A percentile compares a stretch with the other conserved stretches of the same genome.
Conservation (phyloP, 2,888 invertebrate species). For the Eudasyphora cyanicolor region DNA sequence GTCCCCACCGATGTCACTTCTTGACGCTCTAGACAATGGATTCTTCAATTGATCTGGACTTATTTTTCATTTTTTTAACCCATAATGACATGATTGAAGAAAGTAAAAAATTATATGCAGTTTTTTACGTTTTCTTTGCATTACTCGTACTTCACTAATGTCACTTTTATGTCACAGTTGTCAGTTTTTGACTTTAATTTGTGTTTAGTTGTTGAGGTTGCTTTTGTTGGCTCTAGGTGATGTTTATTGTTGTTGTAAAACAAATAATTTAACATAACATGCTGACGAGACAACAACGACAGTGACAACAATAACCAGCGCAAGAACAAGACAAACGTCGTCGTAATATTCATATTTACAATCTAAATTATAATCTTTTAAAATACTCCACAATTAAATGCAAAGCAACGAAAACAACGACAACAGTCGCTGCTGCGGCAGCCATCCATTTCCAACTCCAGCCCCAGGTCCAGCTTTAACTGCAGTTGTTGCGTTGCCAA, state of each 20-base stretch:
- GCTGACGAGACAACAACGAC: constrained; percentile 23
- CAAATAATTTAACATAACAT: constrained; percentile 33
- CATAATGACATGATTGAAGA: too few species aligned
- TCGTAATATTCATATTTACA: constrained; percentile 37
- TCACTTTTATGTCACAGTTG: neutral
- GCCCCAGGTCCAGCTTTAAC: too few species aligned
- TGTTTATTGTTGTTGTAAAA: constrained; percentile 17
- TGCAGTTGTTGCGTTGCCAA: neutral
- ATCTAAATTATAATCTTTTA: constrained; percentile 36
- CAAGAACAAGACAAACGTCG: constrained; percentile 23
- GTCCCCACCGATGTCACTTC: too few species aligned
- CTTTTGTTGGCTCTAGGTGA: neutral
- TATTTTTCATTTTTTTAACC: too few species aligned
- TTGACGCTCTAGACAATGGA: too few species aligned
- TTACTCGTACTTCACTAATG: too few species aligned
- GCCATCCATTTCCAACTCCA: too few species aligned
- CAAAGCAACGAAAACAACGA: constrained; percentile 23
- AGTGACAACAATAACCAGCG: neutral
- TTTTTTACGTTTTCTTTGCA: neutral
- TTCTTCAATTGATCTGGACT: too few species aligned
- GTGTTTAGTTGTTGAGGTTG: constrained; percentile 13
- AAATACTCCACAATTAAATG: constrained; percentile 31
- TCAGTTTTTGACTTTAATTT: constrained; percentile 29
- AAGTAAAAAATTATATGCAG: too few species aligned
- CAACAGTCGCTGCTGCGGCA: neutral